Percentiles rank a stretch among this genome's conserved stretches.
phyloP scores from a whole-genome alignment of 2,888 invertebrate species.

The Portevinia maculata region DNA sequence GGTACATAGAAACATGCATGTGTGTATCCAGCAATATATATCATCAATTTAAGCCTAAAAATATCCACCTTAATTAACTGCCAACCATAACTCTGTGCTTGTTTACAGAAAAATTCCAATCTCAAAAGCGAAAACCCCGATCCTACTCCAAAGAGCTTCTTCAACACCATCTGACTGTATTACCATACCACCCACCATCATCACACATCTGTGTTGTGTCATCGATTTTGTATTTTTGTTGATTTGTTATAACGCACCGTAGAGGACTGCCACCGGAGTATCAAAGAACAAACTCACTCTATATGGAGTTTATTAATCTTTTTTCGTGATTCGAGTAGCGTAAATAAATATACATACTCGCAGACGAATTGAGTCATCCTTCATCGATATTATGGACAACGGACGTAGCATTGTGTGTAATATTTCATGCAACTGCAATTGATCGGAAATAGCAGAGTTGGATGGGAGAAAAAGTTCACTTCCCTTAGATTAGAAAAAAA shows the following conservation, averaged over 20 bases:
- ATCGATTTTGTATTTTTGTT: constrained; percentile 54
- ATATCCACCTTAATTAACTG: constrained; percentile 63
- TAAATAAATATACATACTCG: constrained; percentile 45
- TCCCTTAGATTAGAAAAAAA: constrained; percentile 22
- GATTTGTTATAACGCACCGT: constrained; percentile 24
- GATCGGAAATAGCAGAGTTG: constrained; percentile 50
- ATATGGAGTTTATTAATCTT: constrained; percentile 47
- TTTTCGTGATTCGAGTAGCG: constrained; percentile 43
- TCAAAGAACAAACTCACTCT: constrained; percentile 44
- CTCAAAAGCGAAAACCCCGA: constrained; percentile 29
- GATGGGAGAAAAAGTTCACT: constrained; percentile 37
- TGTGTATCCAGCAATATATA: constrained; percentile 43
- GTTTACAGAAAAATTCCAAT: constrained; percentile 52
- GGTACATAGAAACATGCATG: no score
- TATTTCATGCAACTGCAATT: constrained; percentile 70
- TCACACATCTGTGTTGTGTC: constrained; percentile 70
- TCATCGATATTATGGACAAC: constrained; percentile 62
- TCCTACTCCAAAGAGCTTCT: constrained; percentile 40
- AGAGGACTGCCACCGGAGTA: constrained; percentile 49
- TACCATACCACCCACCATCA: constrained; percentile 56
- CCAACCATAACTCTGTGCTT: constrained; percentile 51
- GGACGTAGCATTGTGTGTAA: constrained; percentile 38
- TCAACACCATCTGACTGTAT: constrained; percentile 36
- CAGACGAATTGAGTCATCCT: constrained; percentile 64
- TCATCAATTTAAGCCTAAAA: constrained; percentile 61